These are phyloP conservation scores for Cebidichthys violaceus DNA, from an alignment of 2,113 vertebrate genomes.

Conservation along the genomic window DNA sequence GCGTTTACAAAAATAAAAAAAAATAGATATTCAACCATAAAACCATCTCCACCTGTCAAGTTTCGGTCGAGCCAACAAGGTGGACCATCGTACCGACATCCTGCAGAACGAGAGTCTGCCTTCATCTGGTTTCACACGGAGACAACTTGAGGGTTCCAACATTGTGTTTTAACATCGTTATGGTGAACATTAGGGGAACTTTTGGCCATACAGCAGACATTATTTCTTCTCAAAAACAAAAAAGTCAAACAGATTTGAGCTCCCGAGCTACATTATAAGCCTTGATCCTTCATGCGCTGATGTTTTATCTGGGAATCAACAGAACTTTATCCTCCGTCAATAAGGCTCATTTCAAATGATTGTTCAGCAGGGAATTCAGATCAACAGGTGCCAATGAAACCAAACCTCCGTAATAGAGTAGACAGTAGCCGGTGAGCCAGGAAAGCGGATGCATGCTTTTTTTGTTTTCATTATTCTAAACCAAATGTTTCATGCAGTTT, in stretches of 20 bases:
- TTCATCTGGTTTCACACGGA: neutral
- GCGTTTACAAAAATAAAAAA: neutral
- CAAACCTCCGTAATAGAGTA: neutral
- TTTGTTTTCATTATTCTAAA: neutral
- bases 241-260: neutral
- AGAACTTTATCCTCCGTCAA: slow-evolving; percentile 50
- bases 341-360: slow-evolving; percentile 11
- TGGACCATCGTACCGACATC: neutral
- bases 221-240: neutral
- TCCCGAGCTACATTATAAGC: neutral
- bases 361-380: slow-evolving; percentile 20
- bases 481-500: neutral
- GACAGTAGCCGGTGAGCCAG: neutral
- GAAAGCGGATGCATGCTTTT: neutral
- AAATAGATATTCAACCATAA: neutral
- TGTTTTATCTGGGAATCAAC: neutral
- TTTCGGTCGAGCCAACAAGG: neutral
- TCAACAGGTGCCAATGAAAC: slow-evolving; percentile 75
- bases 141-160: neutral
- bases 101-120: neutral
- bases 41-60: neutral
- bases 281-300: neutral
- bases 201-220: slow-evolving; percentile 8
- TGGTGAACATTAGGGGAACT: slow-evolving; percentile 14
- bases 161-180: neutral